Evolutionary conservation across 2,888 invertebrate genomes (phyloP), one percentile per base, ranked within the genome.

Genomic region (Galerucella nymphaeae): DNA sequence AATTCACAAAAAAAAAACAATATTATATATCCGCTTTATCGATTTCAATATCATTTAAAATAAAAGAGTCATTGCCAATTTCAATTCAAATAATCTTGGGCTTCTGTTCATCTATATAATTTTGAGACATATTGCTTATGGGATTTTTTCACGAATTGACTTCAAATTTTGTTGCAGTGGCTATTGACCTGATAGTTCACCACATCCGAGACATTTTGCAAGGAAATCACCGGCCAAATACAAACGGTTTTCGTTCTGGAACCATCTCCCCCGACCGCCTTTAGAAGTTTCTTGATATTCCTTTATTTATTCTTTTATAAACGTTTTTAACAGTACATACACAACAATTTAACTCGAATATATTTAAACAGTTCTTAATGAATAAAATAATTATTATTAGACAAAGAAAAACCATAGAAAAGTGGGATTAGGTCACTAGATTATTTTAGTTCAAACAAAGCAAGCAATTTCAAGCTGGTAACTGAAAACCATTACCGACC

Each of bases 111-210:
- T n/a, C 48, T 2, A n/a, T n/a, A 48, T 48, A 48, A n/a, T n/a
- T 20, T 50, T 67, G 64, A 70, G 70, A 63, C 57, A 63, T 70
- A 57, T 45, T 63, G 63, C 57, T 14, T 16, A 38, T 70, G 57
- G 18, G 57, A 53, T 63, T 63, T 53, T 53, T 45, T 42, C 11
- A 41, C 64, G 53, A 41, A 73, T 68, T 74, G 68, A 74, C 59
- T 59, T 48, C 66, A 72, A 74, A 70, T 78, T 88, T 88, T 91
- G 90, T 94, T 96, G 90, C 95, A 98, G 99, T 99, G 91, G 99
- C 99, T 89, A 98, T 99, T 90, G 97, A 98, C 90, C 92, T 99
- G 88, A 98, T 99, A 89, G 98, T 98, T 84, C 97, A 98, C 88
- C 98, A 99, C 92, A 98, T 99, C 89, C 94, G 97, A 92, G 98